Evolutionary conservation across 1,140 invertebrate species (phyloP), one percentile per base, ranked within the genome.

Genomic region (Halesus radiatus): DNA sequence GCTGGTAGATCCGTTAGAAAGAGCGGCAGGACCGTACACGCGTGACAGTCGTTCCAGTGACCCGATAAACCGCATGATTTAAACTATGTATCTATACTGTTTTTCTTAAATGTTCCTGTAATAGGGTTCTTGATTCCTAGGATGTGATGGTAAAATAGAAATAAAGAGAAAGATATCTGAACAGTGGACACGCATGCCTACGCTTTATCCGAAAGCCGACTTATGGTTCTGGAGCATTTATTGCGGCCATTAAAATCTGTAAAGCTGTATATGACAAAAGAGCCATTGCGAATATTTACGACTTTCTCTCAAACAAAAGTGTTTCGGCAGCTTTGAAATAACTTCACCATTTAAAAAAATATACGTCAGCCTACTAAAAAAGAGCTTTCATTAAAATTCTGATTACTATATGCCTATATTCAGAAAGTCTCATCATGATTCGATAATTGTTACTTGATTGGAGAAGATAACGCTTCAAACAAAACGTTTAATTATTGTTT

Each of bases 201-300:
- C 15, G 16, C 26, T 64, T 29, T 26, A 20, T 13, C 26, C 5
- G 26, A 64, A 64, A 8, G 16, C 22, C 22, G 62, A 64, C 26
- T 26, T n/a, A 29, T 10, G 62, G 22, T 64, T 64, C 16, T 18
- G 13, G 32, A 18, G 37, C 66, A 52, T 66, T 66, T 66, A 70
- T 70, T 37, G 22, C 32, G 37, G 37, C 37, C 3, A 8, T 70
- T 20, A 70, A 64, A 70, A n/a, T 64, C 66, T 20, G 5, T 15
- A 70, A 70, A 68, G n/a, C 16, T 70, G 23, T 70, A 22, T 3
- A 18, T 70, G 66, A 70, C n/a, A 70, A 70, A 70, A 37, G 23
- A n/a, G 7, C 66, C 66, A 70, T 70, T 70, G 66, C 66, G 66
- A 52, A 70, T 70, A 70, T 70, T 70, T 20, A 70, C 66, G 5